Base-by-base conservation (phyloP, 2,888 invertebrate genomes). In the Gryllus longicercus region DNA sequence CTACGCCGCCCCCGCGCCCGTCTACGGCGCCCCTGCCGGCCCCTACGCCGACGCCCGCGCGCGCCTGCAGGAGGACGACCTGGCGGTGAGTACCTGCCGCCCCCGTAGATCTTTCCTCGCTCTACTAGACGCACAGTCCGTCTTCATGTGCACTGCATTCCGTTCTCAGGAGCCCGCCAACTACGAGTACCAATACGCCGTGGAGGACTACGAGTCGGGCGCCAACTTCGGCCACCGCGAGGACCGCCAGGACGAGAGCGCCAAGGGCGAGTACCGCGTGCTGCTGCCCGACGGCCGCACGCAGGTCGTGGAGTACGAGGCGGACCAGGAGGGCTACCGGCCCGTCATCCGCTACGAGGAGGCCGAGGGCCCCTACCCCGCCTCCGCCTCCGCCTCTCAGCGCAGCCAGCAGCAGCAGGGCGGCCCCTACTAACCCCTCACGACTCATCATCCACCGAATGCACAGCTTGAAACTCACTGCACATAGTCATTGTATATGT, bases 171-270 rank as follows among this genome's bases (percentile, higher is more conserved):
- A 90, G 83, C 91, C 91, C 80, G 91, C 90, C 16, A 91, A 91
- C 85, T 92, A 92, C 85, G 90, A 91, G 84, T 92, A 90, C 84
- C 90, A 90, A 1, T 92, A 92, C 86, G 91, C 91, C 84, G 92
- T 92, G 16, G 89, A 90, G 85, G 92, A 91, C 84, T 89, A 88
- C 25, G 87, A 85, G 2, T 88, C 89, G 11, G 91, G 89, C 76
- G 85, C 91, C 74, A 91, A 92, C 85, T 92, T 92, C 84, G 92
- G 91, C 0, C 92, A 92, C 85, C 90, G 89, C 78, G 92, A 92
- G 86, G 90, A 90, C 84, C 87, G 92, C 50, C 91, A 92, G 84
- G 92, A 91, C 80, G 90, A 91, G 83, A 89, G 89, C 77, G 91
- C 92, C 0, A 89, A 90, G 11, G 92, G 92, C 77, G 90, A 90